Base-by-base conservation (phyloP, 2,888 invertebrate species). In the Tromatobia lineatoria region DNA sequence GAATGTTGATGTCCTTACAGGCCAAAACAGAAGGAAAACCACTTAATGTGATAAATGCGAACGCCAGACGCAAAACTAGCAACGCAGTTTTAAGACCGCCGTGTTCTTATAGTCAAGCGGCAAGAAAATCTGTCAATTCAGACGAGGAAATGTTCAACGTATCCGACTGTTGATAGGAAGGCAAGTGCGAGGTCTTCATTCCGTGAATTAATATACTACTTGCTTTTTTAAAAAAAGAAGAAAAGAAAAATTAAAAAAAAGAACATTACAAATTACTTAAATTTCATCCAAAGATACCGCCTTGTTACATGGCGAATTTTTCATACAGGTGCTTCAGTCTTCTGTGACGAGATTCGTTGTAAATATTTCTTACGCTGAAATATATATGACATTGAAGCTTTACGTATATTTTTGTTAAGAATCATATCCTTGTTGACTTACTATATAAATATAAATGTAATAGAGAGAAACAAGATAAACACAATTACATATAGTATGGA, bases 301-400 rank as follows among this genome's bases (percentile, higher is more conserved):
- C 71, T 80, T 75, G 71, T 52, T 47, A 73, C 76, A 67, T 80
- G 38, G 61, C 66, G 59, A 77, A 57, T 84, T 83, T 85, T 74
- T 71, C 80, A 73, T 70, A 71, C 76, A 79, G 47, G 74, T 70
- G 57, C 75, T 71, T 75, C 54, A 79, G 64, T 74, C 64, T 64
- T 84, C 61, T 81, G 80, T 77, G 61, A 79, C 79, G 85, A 80
- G 79, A 80, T 82, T 85, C 64, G 80, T 85, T 90, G 89, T 90
- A 90, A 90, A 90, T 90, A 90, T 88, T 89, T 87, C 88, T 87
- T 87, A 89, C 82, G 66, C 85, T 80, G 79, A 87, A 87, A 88
- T 87, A 87, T 85, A 88, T 70, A 79, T 79, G 79, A 84, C 86
- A 86, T 84, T 78, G 66, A 80, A 82, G 54, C 66, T 75, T 47